These are phyloP conservation scores for Peribatodes rhomboidaria DNA, from an alignment of 2,888 invertebrate species.

Conservation along the genomic window DNA sequence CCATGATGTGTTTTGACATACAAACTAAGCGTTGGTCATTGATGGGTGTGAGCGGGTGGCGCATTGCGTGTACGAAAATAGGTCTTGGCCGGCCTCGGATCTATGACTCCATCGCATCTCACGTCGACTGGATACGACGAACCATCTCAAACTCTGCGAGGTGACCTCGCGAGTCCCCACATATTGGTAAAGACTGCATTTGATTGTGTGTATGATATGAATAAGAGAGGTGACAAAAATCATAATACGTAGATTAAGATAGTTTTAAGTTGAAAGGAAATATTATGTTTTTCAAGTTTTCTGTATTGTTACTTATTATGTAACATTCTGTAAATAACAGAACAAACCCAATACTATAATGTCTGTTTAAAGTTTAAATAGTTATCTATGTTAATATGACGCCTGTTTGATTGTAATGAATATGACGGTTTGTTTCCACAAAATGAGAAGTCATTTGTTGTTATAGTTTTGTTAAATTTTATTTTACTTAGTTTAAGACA, in stretches of 20 bases:
- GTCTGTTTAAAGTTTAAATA: neutral
- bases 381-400: neutral
- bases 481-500: slow-evolving; percentile 26
- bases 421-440: slow-evolving; percentile 2
- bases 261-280: slow-evolving; percentile 6
- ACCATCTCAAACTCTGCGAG: slow-evolving; percentile 88
- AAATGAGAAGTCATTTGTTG: slow-evolving; percentile 29
- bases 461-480: slow-evolving; percentile 44
- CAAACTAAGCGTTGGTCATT: slow-evolving; percentile 92
- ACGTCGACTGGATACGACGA: slow-evolving; percentile 94
- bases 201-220: slow-evolving; percentile 39
- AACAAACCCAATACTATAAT: neutral
- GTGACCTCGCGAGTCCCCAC: slow-evolving; percentile 62
- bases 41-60: slow-evolving; percentile 93
- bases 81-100: slow-evolving; percentile 92
- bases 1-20: slow-evolving; percentile 92
- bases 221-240: slow-evolving; percentile 33
- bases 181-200: slow-evolving; percentile 66
- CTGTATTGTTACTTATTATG: neutral
- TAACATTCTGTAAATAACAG: neutral
- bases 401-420: slow-evolving; percentile 3
- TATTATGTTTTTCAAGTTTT: neutral
- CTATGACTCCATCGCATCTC: slow-evolving; percentile 93
- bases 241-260: slow-evolving; percentile 23
- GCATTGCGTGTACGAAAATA: slow-evolving; percentile 93